Conservation (phyloP, 2,888 invertebrate species). For the Coelopa pilipes region DNA sequence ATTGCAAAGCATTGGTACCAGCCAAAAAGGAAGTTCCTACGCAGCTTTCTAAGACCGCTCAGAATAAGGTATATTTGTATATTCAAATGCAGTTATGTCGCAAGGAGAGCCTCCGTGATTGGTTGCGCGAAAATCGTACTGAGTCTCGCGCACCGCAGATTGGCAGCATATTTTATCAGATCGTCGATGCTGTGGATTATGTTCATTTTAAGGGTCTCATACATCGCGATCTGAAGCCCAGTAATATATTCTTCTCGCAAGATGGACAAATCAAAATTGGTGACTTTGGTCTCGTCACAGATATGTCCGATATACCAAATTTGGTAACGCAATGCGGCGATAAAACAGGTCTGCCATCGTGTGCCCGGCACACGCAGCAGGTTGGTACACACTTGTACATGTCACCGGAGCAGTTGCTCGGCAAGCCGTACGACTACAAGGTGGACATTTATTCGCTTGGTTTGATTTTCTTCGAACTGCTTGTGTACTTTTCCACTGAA, state of each 20-base stretch:
- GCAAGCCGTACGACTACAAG: slow-evolving; percentile 84
- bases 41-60: slow-evolving; percentile 49
- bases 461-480: slow-evolving; percentile 91
- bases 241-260: slow-evolving; percentile 92
- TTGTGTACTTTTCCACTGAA: slow-evolving; percentile 89
- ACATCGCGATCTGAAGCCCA: slow-evolving; percentile 95
- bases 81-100: slow-evolving; percentile 98
- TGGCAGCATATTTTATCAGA: slow-evolving; percentile 84
- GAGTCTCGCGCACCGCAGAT: slow-evolving; percentile 69
- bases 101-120: slow-evolving; percentile 88
- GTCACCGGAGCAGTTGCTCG: slow-evolving; percentile 93
- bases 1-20: slow-evolving; percentile 40
- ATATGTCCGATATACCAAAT: slow-evolving; percentile 74
- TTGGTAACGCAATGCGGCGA: slow-evolving; percentile 58
- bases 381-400: slow-evolving; percentile 94
- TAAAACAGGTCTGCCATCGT: slow-evolving; percentile 56
- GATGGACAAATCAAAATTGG: slow-evolving; percentile 95
- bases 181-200: slow-evolving; percentile 94
- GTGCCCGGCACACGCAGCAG: slow-evolving; percentile 71
- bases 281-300: slow-evolving; percentile 97
- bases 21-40: slow-evolving; percentile 12
- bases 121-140: slow-evolving; percentile 76
- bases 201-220: slow-evolving; percentile 93
- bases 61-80: slow-evolving; percentile 80
- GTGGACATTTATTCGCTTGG: slow-evolving; percentile 96